A percentile compares a stretch with the other conserved stretches of the same genome.
Conservation (phyloP, 2,113 vertebrate genomes). For the Columbina picui region DNA sequence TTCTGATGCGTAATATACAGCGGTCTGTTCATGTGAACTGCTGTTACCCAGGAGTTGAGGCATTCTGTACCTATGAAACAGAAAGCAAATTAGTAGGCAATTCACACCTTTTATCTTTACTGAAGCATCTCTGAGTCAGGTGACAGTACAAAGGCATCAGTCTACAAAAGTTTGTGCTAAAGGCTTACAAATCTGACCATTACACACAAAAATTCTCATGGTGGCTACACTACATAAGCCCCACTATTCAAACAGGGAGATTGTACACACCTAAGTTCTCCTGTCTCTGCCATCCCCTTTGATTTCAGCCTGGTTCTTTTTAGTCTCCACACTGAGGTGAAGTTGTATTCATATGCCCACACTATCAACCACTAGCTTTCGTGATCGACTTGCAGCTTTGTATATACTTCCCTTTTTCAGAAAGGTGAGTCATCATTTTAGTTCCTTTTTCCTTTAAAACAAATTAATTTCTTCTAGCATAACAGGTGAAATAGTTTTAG, state of each 20-base stretch:
- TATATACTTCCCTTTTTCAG: not conserved
- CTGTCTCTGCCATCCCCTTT: not conserved
- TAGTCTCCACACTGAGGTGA: not conserved
- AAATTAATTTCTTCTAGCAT: not conserved
- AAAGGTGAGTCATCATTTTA: not conserved
- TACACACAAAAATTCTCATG: not conserved
- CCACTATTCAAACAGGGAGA: not conserved
- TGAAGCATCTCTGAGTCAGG: not conserved
- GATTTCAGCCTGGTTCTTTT: not conserved
- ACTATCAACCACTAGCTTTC: not conserved
- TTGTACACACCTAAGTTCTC: not conserved
- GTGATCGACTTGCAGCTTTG: not conserved
- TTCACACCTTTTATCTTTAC: not conserved
- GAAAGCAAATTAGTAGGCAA: not conserved
- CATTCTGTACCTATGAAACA: conserved; percentile 46
- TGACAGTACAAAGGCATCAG: not conserved
- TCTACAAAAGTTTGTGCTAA: not conserved
- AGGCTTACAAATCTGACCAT: not conserved
- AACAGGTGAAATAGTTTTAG: not conserved
- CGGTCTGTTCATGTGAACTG: conserved; percentile 2
- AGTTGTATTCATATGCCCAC: not conserved
- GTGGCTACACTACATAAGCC: not conserved
- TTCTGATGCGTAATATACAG: not conserved
- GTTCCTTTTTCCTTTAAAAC: not conserved
- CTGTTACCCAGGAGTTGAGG: not conserved